These are phyloP conservation scores for Thymelicus sylvestris DNA, from an alignment of 2,888 invertebrate genomes.

Conservation along the genomic window DNA sequence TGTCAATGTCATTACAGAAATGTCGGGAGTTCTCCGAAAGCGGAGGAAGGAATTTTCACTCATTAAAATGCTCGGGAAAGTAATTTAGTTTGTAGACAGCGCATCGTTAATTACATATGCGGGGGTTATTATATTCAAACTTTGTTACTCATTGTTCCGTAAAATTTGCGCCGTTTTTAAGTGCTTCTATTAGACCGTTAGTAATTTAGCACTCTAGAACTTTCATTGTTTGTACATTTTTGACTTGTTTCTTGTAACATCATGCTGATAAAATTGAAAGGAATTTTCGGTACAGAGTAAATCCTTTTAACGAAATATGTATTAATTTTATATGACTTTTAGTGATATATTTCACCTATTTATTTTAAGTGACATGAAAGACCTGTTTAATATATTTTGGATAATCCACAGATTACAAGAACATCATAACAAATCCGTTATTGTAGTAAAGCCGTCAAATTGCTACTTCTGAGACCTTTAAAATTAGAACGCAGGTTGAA, in stretches of 20 bases:
- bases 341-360: too few species aligned
- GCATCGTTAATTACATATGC: constrained; percentile 25
- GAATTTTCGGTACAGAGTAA: not conserved
- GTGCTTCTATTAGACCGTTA: not conserved
- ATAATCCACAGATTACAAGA: too few species aligned
- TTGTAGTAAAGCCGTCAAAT: too few species aligned
- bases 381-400: too few species aligned
- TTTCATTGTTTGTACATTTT: not conserved
- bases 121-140: constrained; percentile 13
- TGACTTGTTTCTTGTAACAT: not conserved
- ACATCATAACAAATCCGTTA: too few species aligned
- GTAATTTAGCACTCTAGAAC: not conserved
- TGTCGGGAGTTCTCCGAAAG: constrained; percentile 11
- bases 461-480: too few species aligned
- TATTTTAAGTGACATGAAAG: too few species aligned
- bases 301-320: too few species aligned
- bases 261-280: not conserved
- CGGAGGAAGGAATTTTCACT: constrained; percentile 21
- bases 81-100: constrained; percentile 36
- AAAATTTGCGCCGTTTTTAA: not conserved
- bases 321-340: too few species aligned
- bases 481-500: too few species aligned
- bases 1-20: constrained; percentile 44
- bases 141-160: constrained; percentile 3
- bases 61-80: constrained; percentile 40